Base-by-base conservation (phyloP, 2,113 vertebrate genomes). In the Xenopus laevis region DNA sequence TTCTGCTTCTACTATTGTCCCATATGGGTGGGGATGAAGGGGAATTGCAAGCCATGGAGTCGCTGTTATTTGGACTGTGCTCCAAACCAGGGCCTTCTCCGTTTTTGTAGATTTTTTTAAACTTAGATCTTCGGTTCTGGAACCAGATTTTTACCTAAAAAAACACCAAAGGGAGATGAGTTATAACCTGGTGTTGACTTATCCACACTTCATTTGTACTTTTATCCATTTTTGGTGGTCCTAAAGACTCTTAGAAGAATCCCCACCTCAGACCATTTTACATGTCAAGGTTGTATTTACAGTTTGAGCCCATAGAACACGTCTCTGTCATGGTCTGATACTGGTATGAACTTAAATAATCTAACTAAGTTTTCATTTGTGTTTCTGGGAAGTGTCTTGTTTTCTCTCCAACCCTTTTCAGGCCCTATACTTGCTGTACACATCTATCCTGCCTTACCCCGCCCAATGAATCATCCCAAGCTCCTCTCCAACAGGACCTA, bases 91-190 rank as follows among this genome's bases (percentile, higher is more conserved):
- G 95, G 12, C 96, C 93, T 80, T 98, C 97, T 30, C 97, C 97
- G 11, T 97, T 99, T 85, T 99, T 99, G 89, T 98, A 98, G 50
- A 99, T 89, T 82, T 98, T 98, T 94, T 99, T 99, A 89, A 99
- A 98, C 84, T 99, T 99, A 86, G 96, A 98, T 40, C 97, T 89
- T 46, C 97, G 89, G 88, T 98, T 98, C 89, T 99, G 96, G 88
- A 99, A 99, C 96, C 97, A 99, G 81, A 99, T 99, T 85, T 99
- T 98, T 50, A 98, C 96, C 96, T 99, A 83, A 23, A 72, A 15
- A 30, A 2, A 16, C 1, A 55, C 6, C 47, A 50, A 50, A 40
- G 8, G 23, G 23, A 27, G 4, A 27, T 27, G 1, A 27, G 23
- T 27, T 27, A 27, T 27, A 27, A 27, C 23, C 23, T 27, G 23